Base-by-base conservation (phyloP, 2,113 vertebrate species). In the Halcyon malimbica region DNA sequence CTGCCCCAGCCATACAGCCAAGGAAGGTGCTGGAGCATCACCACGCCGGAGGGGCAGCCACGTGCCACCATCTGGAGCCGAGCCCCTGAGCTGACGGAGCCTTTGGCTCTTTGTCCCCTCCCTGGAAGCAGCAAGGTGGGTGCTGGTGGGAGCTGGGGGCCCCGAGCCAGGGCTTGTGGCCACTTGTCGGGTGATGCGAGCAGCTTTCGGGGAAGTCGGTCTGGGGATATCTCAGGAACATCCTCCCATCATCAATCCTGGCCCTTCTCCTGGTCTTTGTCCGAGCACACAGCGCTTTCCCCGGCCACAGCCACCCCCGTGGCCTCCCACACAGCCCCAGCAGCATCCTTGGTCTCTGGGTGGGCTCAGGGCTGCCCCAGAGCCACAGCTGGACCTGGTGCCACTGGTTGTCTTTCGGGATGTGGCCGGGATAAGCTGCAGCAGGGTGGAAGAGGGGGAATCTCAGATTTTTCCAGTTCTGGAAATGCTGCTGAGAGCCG, bases 191-290 rank as follows among this genome's bases (percentile, higher is more conserved):
- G 41, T 54, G 48, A 71, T 81, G 11, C 1, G 29, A 89, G 62
- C 42, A 46, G 29, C 31, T 5, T 85, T 31, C 2, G 13, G 69
- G 53, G 42, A 19, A 60, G 23, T 16, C 2, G 4, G 39, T 39
- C n/a, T 31, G 13, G 37, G 24, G 35, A 50, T 9, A 3, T 3
- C 37, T 42, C 42, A 14, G 35, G 29, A 5, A 35, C 11, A 41
- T 50, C 7, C 5, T 5, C 4, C 14, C 1, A 2, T 35, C 2
- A 3, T 31, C 0, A 4, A 25, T 81, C 57, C 71, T 29, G 39
- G 26, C 8, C 31, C 18, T 87, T 84, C 39, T 79, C 33, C 78
- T 16, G 23, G 44, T 35, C 12, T 81, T 51, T 5, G 8, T 39
- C 26, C 3, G 8, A 64, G 37, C 31, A 57, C 3, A 7, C 1